Evolutionary conservation across 2,113 vertebrate genomes (phyloP).

Genomic region (Tragelaphus scriptus): DNA sequence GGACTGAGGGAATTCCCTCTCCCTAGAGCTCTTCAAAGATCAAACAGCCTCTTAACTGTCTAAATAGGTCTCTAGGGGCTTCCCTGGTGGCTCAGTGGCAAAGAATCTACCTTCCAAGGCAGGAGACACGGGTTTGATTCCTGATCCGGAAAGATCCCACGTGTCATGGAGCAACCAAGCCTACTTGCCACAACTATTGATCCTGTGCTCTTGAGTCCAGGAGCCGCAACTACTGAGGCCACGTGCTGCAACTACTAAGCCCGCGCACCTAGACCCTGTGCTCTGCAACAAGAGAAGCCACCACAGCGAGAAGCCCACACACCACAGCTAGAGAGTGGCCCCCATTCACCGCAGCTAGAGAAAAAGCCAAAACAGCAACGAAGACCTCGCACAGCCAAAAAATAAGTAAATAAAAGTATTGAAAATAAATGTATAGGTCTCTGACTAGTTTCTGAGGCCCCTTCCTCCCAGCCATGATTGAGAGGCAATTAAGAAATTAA

Average conservation of each 20-base stretch:
- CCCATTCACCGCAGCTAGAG: not conserved
- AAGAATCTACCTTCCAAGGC: not conserved
- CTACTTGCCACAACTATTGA: not conserved
- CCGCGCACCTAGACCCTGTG: rapidly evolving
- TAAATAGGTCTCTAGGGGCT: not conserved
- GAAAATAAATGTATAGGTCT: not conserved
- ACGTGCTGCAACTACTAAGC: not conserved
- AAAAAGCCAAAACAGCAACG: not conserved
- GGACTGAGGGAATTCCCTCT: not conserved
- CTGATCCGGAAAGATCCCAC: not conserved
- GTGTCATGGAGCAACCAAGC: not conserved
- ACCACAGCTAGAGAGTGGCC: not conserved
- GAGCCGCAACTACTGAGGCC: not conserved
- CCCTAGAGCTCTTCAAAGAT: not conserved
- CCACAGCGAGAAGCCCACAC: not conserved
- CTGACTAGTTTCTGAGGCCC: not conserved
- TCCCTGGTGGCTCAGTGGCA: not conserved
- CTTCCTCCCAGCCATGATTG: not conserved
- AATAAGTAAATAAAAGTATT: not conserved
- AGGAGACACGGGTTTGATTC: not conserved
- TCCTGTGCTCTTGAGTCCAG: not conserved
- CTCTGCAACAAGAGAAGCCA: not conserved
- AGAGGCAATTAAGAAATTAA: not conserved
- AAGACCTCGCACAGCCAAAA: not conserved
- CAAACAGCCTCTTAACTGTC: not conserved